Percentiles rank a stretch among this genome's conserved stretches.
Evolutionary conservation across 2,797 vertebrate genomes (phyloP).

Genomic region (Hyperoplus lanceolatus): DNA sequence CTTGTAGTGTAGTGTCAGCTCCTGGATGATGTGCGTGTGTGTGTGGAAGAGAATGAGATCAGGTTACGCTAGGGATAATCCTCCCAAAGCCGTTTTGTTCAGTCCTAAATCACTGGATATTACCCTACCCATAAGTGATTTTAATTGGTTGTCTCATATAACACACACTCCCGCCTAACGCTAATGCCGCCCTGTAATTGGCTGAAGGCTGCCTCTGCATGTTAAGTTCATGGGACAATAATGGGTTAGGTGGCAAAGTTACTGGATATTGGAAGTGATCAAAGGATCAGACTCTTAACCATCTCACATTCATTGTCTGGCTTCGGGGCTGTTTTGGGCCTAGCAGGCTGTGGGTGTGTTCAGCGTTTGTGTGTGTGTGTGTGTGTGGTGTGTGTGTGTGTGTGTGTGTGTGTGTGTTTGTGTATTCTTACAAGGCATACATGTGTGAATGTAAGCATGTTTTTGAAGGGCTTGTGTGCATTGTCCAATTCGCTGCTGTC

Average conservation of each 20-base stretch:
- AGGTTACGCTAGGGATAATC: constrained; percentile 84
- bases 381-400: constrained; percentile 63
- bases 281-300: constrained; percentile 74
- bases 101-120: constrained; percentile 85
- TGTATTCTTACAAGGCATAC: constrained; percentile 34
- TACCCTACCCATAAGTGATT: constrained; percentile 85
- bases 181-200: constrained; percentile 81
- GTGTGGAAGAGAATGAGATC: constrained; percentile 83
- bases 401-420: not conserved
- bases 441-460: constrained; percentile 20
- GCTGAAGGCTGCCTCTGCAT: constrained; percentile 76
- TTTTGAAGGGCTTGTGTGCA: constrained; percentile 34
- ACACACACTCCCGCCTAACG: constrained; percentile 77
- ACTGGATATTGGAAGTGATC: constrained; percentile 72
- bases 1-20: constrained; percentile 54
- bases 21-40: constrained; percentile 32
- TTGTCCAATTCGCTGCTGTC: constrained; percentile 51
- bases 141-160: constrained; percentile 88
- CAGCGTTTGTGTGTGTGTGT: constrained; percentile 42
- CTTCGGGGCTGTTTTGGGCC: constrained; percentile 68
- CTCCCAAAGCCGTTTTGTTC: constrained; percentile 85
- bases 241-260: constrained; percentile 82
- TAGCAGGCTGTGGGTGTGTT: constrained; percentile 5
- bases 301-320: constrained; percentile 69
- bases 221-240: constrained; percentile 86